Base-by-base conservation (phyloP, 2,797 vertebrate species). In the Helostoma temminkii region DNA sequence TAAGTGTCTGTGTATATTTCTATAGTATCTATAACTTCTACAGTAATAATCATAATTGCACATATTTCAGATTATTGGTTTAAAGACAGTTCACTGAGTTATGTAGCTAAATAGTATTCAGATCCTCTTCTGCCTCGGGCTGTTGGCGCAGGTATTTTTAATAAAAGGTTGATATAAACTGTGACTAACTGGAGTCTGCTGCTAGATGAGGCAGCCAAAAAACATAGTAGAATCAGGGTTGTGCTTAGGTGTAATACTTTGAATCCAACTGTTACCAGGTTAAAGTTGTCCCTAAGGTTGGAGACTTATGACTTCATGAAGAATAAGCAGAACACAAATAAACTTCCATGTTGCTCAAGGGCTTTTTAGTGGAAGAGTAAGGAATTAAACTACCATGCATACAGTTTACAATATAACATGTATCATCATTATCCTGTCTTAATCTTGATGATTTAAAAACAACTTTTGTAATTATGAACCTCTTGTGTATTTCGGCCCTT, bases 101-200 rank as follows among this genome's bases (percentile, higher is more conserved):
- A 2, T 63, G 53, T 53, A 54, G 61, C 22, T 52, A 8, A 64
- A 70, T 48, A 49, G 0, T n/a, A 54, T n/a, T 28, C 58, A 28
- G 16, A 32, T 19, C 2, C 54, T 53, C 42, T 53, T 60, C 21
- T 52, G 11, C 57, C 65, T 48, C 48, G 0, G 24, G 58, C 18
- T 67, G 59, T 30, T 66, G 59, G 24, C 36, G 69, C 50, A 22
- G 54, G 34, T 32, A 12, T 49, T 64, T 55, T 54, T 75, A 48
- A 18, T 48, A 66, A 80, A 37, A 75, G 47, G 80, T 69, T 64
- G 43, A 70, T 19, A 52, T 53, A 48, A 52, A 76, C 47, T 83
- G 63, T 80, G 85, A 80, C 71, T 80, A 69, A 76, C 59, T 70
- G 69, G 47, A 83, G 80, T 71, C 69, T 81, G 48, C 66, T 86